Evolutionary conservation across 23 tunicate species (phyloP), one percentile per base, ranked within the genome.

Genomic region (Botrylloides violaceus): DNA sequence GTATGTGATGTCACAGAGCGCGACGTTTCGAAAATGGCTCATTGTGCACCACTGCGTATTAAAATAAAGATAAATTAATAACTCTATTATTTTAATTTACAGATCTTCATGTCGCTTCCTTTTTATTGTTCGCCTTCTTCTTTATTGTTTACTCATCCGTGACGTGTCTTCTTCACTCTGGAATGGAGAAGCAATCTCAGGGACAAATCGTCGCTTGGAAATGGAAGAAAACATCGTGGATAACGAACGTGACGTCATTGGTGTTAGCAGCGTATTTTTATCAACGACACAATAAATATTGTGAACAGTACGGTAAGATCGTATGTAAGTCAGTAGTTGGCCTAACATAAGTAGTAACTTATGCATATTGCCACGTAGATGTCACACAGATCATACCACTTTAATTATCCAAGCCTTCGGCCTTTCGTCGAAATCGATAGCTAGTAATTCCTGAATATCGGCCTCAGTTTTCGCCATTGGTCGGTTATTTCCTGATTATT

Each of bases 231-330:
- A 43, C 15, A 43, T 43, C 53, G 53, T 59, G 64, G 28, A 7
- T 59, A 7, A 59, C 30, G 18, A 59, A 59, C 64, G 30, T 59
- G 28, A 21, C 27, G 19, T 59, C 64, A 7, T 22, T 59, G 64
- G 19, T 59, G 26, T 59, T 59, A 21, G 64, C 30, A 5, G 64
- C 30, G 7, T 59, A 59, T 59, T 59, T 59, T 22, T 59, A 59
- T 22, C 30, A 22, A 9, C 23, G 64, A 59, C 64, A 59, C 27
- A 59, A 21, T 23, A 59, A 23, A 59, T 59, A 59, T 26, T 59
- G 64, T 22, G 64, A 59, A 26, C 9, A 7, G 19, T 7, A 26
- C 28, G 19, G 64, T 59, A 59, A 59, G 64, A 7, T n/a, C n/a
- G n/a, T n/a, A n/a, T n/a, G n/a, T n/a, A n/a, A n/a, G n/a, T n/a